These are phyloP conservation scores for Neotragus pygmaeus DNA, from an alignment of 2,113 vertebrate species.

Conservation along the genomic window DNA sequence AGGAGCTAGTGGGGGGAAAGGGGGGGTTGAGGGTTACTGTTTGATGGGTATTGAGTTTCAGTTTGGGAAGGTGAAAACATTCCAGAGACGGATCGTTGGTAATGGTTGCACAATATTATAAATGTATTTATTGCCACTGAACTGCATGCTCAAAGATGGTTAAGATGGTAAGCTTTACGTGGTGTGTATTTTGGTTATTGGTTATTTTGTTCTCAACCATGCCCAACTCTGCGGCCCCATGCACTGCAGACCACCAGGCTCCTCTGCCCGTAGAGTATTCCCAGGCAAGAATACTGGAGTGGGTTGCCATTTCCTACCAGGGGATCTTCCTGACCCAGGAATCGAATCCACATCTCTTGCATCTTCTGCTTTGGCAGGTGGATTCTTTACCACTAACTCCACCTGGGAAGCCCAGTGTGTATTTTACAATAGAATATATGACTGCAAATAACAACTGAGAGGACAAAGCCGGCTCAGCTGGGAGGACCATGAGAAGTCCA, in stretches of 20 bases:
- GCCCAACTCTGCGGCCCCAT: neutral
- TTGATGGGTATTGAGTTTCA: neutral
- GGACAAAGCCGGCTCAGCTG: neutral
- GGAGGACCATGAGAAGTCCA: neutral
- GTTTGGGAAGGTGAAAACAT: neutral
- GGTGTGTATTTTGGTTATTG: neutral
- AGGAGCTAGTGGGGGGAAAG: rapidly evolving
- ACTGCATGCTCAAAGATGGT: neutral
- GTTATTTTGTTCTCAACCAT: neutral
- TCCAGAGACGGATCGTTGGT: neutral
- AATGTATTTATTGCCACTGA: neutral
- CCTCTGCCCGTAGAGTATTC: neutral
- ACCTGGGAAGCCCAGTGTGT: neutral
- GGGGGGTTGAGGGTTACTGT: neutral
- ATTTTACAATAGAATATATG: neutral
- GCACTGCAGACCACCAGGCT: neutral
- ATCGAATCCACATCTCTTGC: neutral
- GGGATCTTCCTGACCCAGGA: neutral
- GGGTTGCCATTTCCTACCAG: neutral
- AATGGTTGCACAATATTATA: too few species aligned
- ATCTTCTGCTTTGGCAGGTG: neutral
- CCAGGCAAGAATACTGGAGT: neutral
- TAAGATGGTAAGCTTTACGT: neutral
- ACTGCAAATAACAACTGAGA: neutral
- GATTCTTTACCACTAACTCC: neutral